Conservation (phyloP, 2,888 invertebrate genomes). For the Thecocarcelia acutangulata region DNA sequence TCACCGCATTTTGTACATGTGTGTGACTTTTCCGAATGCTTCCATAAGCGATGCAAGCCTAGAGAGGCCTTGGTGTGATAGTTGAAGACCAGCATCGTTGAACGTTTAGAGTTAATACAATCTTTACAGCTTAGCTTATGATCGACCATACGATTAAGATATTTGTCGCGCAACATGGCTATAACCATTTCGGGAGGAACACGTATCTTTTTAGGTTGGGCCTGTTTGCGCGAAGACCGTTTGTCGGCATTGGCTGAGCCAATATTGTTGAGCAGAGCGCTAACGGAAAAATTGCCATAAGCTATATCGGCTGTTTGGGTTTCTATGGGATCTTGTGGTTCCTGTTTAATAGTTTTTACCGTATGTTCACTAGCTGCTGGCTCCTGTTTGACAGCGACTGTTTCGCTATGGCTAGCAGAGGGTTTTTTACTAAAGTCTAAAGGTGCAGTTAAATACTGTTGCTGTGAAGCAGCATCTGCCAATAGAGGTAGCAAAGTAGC, state of each 20-base stretch:
- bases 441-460: slow-evolving; percentile 76
- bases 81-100: slow-evolving; percentile 78
- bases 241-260: slow-evolving; percentile 71
- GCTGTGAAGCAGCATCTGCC: slow-evolving; percentile 77
- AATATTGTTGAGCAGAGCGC: slow-evolving; percentile 41
- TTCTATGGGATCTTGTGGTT: slow-evolving; percentile 49
- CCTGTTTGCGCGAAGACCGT: slow-evolving; percentile 82
- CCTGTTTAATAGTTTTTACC: slow-evolving; percentile 17
- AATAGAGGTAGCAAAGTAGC: slow-evolving; percentile 76
- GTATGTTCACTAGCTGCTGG: neutral
- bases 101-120: slow-evolving; percentile 74
- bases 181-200: slow-evolving; percentile 77
- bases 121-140: slow-evolving; percentile 78
- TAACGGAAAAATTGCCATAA: slow-evolving; percentile 46
- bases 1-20: slow-evolving; percentile 75
- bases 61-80: slow-evolving; percentile 82
- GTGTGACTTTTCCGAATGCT: slow-evolving; percentile 77
- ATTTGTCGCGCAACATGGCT: slow-evolving; percentile 80
- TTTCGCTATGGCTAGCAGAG: neutral
- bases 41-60: slow-evolving; percentile 83
- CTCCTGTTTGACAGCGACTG: slow-evolving; percentile 13
- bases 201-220: slow-evolving; percentile 82
- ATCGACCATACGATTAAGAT: slow-evolving; percentile 80
- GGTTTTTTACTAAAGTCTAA: slow-evolving; percentile 77
- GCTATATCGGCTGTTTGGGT: slow-evolving; percentile 44